Base-by-base conservation (phyloP, 2,113 vertebrate species). In the Chloebia gouldiae region DNA sequence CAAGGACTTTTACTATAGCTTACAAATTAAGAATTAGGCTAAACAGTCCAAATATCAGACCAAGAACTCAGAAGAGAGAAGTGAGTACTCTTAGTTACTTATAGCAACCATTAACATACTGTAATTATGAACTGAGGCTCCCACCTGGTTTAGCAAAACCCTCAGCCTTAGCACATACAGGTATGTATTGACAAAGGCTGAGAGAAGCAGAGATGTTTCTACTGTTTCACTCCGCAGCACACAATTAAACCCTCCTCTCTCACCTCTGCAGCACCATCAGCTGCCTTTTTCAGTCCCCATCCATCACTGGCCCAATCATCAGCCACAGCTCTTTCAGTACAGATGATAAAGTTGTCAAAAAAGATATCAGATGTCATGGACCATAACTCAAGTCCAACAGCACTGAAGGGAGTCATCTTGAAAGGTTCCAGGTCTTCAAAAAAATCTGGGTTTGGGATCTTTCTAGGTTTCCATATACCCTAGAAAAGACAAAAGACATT, bases 281-380 rank as follows among this genome's bases (percentile, higher is more conserved):
- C 99, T 21, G 99, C 98, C 97, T 99, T 99, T 98, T 99, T 99
- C 96, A 99, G 97, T 8, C 99, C 99, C 99, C 99, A 99, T 60
- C 99, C 98, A 81, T 99, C 99, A 33, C 4, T 95, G 51, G 98
- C 98, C 99, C 99, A 99, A 40, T 98, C 98, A 5, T 99, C 99
- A 11, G 98, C 99, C 3, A 98, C 98, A 69, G 95, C 98, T 87
- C 99, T 98, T 66, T 99, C 99, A 24, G 98, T 97, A 56, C 98
- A 98, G 95, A 99, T 98, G 56, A 99, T 99, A 84, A 99, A 99
- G 96, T 99, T 99, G 97, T 99, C 99, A 76, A 99, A 99, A 97
- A 99, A 99, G 90, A 99, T 99, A 88, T 99, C 99, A 2, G 99
- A 99, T 35, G 99, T 99, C 99, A 99, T 99, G 93, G 99, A 99